Evolutionary conservation across 2,888 invertebrate species (phyloP), one percentile per base, ranked within the genome.

Genomic region (Leptinotarsa rubiginosa): DNA sequence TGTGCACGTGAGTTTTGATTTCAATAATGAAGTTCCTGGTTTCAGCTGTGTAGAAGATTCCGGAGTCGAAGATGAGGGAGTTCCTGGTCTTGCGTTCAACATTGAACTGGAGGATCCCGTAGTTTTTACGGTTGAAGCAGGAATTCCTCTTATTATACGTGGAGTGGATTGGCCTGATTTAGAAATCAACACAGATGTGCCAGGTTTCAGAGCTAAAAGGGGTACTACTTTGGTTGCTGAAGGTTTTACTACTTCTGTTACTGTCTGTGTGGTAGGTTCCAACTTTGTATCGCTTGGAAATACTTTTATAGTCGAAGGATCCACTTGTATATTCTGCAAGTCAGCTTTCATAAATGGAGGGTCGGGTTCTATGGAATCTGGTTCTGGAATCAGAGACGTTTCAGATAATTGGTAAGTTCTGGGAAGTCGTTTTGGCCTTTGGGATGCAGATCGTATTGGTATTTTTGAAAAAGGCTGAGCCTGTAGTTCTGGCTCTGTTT

Each of bases 21-120:
- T 56, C 56, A 56, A 22, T 22, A 56, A 20, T 22, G 56, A 56
- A 15, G 56, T 22, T 15, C 56, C 56, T 22, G 56, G 56, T 56
- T 25, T 56, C 56, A 22, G 22, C 15, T 15, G 3, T 20, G 56
- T 56, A 22, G 25, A 25, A 56, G 56, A 56, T 56, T 20, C 22
- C 4, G 56, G 13, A 15, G 56, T 15, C 15, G 56, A 20, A 18
- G 54, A 56, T 56, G 54, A 56, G 20, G 20, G 13, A 22, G 54
- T 18, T 18, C 54, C 54, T 12, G 56, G 16, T 22, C 52, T 18
- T 52, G 52, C 1, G n/a, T 22, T 56, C 56, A 22, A 22, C 4
- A 56, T 22, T 5, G 18, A 52, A 7, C 18, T 52, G 3, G 52
- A 52, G n/a, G 52, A 12, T 4, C 18, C 52, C 7, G 52, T 3